Base-by-base conservation (phyloP, 2,797 vertebrate species). In the Sebastes baramenuke region DNA sequence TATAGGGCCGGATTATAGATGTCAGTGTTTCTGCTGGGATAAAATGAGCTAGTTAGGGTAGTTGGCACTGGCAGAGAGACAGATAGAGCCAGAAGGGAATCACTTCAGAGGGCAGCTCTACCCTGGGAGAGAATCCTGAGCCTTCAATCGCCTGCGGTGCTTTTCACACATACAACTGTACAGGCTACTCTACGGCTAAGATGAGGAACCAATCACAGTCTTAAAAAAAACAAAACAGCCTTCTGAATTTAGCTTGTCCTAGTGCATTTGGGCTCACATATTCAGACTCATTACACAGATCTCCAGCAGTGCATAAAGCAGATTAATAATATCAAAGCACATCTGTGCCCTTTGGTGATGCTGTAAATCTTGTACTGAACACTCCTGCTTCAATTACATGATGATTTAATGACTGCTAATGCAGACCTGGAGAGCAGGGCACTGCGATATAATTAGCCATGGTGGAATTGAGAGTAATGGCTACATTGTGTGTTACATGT, bases 251-350 rank as follows among this genome's bases (percentile, higher is more conserved):
- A 70, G 72, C 55, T 49, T 49, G 59, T 66, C 74, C 61, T 10
- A 1, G 30, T 70, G 76, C 49, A 58, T 78, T 80, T 74, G 64
- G 60, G 59, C 79, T 71, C 72, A 52, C 38, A 75, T 59, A 82
- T 70, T 81, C 71, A 82, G 72, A 86, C 74, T 80, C 81, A 89
- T 89, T 88, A 90, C 72, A 87, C 85, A 67, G 56, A 88, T 86
- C 73, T 89, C 80, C 82, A 85, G 68, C 81, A 81, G 80, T 68
- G 82, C 84, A 89, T 82, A 56, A 84, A 84, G 80, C 81, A 89
- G 81, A 93, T 89, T 80, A 89, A 88, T 92, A 90, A 84, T 84
- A 92, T 90, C 88, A 93, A 89, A 92, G 83, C 88, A 83, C 79
- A 85, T 88, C 82, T 87, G 77, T 83, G 89, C 84, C 86, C 86